phyloP scores from a whole-genome alignment of 2,113 vertebrate species.

The Hippocampus comes region DNA sequence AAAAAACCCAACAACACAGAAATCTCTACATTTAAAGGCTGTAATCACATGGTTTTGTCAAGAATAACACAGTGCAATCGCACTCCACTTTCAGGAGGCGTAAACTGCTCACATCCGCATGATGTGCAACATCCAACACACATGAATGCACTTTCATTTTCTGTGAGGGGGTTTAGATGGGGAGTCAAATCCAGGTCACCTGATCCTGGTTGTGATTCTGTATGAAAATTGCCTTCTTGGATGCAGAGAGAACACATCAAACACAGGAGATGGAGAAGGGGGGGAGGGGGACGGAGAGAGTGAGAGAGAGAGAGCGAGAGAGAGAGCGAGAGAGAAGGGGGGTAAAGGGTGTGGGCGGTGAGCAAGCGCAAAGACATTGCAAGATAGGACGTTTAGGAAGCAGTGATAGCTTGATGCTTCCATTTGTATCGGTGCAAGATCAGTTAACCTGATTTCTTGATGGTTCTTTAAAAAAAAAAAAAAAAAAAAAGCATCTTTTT shows the following conservation, averaged over 20 bases:
- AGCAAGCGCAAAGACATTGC: constrained; percentile 19
- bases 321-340: background rate
- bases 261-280: constrained; percentile 22
- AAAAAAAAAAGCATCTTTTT: constrained; percentile 51
- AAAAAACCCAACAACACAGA: background rate
- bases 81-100: constrained; percentile 40
- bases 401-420: constrained; percentile 43
- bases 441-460: constrained; percentile 62
- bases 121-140: constrained; percentile 54
- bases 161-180: constrained; percentile 50
- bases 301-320: background rate
- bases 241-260: constrained; percentile 58
- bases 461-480: constrained; percentile 39
- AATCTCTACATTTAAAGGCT: constrained; percentile 25
- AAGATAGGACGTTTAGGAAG: constrained; percentile 40
- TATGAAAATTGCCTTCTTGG: constrained; percentile 71
- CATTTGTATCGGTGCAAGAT: constrained; percentile 59
- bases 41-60: constrained; percentile 37
- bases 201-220: constrained; percentile 67
- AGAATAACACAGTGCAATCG: constrained; percentile 42
- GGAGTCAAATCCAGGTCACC: constrained; percentile 73
- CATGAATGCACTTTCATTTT: constrained; percentile 65
- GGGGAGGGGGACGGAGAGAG: background rate
- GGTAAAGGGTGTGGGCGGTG: background rate
- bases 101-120: constrained; percentile 44